Evolutionary conservation across 2,113 vertebrate genomes (phyloP), one percentile per base, ranked within the genome.

Genomic region (Gymnorhina tibicen): DNA sequence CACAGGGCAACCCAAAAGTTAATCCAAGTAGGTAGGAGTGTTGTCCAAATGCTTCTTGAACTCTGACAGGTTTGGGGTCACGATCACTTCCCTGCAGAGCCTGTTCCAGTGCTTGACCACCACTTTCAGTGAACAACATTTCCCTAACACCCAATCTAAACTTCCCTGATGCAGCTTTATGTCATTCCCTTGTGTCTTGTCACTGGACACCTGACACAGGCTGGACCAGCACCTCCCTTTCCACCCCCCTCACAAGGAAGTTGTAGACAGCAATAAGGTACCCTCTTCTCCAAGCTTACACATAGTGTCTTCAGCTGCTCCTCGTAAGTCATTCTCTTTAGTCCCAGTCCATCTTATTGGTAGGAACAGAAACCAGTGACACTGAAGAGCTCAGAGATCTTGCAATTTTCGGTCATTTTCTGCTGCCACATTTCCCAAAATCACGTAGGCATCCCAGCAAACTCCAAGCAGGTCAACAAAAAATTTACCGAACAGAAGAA

Each of bases 371-470:
- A 35, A 75, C 16, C 30, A 68, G 9, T 4, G 7, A 63, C n/a
- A 72, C 6, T 5, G 11, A 64, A 59, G 44, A 85, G 39, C 44
- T 76, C 78, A 72, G 20, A 78, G 18, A 10, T 58, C 30, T 13
- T 50, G 44, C 37, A 87, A 50, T 67, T 72, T 87, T 70, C 3
- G 3, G 32, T 59, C 69, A 87, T 5, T 35, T 30, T 39, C 44
- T 73, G 16, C 13, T 85, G 60, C 16, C 26, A 37, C 19, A 17
- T 22, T 49, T 88, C 17, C 32, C 67, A 69, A 77, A 86, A 69
- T 32, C 55, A 62, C 0, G 0, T 0, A 66, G 8, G 32, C 73
- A 7, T 41, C 26, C 21, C 67, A 85, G 22, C 2, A 78, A 87
- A 64, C 24, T 55, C n/a, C 18, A 15, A 82, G 37, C 18, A 41